phyloP scores from a whole-genome alignment of 2,113 vertebrate genomes.

The Peromyscus californicus region DNA sequence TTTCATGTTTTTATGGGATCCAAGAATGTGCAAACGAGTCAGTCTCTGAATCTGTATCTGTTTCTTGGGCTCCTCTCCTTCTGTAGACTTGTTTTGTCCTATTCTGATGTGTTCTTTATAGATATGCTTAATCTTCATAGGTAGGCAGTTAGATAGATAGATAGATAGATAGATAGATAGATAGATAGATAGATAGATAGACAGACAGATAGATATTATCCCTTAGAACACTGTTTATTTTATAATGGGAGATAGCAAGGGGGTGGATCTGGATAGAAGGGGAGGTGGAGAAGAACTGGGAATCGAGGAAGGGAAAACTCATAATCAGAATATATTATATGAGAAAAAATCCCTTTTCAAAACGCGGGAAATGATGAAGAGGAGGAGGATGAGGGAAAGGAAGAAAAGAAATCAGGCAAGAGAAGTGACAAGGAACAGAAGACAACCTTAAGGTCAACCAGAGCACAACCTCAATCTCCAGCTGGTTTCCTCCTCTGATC shows the following conservation, averaged over 20 bases:
- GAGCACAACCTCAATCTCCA: constrained; percentile 23
- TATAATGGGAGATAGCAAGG: not conserved
- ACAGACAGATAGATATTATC: not conserved
- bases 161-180: not conserved
- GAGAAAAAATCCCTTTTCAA: not conserved
- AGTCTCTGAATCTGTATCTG: not conserved
- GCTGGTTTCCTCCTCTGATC: constrained; percentile 13
- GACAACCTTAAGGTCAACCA: constrained; percentile 5
- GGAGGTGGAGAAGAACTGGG: not conserved
- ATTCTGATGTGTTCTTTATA: not conserved
- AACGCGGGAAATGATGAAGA: too few species aligned
- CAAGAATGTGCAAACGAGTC: not conserved
- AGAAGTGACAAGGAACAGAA: constrained; percentile 38
- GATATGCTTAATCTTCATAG: too few species aligned
- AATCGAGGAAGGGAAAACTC: not conserved
- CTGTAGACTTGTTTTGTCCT: not conserved
- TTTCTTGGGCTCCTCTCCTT: not conserved
- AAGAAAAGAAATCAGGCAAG: not conserved
- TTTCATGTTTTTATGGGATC: not conserved
- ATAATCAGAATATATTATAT: not conserved
- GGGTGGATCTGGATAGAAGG: not conserved
- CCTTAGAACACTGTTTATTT: not conserved
- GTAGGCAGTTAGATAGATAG: not conserved
- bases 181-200: not conserved
- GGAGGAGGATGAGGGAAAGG: not conserved